Evolutionary conservation across 1,140 invertebrate genomes (phyloP), one percentile per base, ranked within the genome.

Genomic region (Aphaenogaster floridana): DNA sequence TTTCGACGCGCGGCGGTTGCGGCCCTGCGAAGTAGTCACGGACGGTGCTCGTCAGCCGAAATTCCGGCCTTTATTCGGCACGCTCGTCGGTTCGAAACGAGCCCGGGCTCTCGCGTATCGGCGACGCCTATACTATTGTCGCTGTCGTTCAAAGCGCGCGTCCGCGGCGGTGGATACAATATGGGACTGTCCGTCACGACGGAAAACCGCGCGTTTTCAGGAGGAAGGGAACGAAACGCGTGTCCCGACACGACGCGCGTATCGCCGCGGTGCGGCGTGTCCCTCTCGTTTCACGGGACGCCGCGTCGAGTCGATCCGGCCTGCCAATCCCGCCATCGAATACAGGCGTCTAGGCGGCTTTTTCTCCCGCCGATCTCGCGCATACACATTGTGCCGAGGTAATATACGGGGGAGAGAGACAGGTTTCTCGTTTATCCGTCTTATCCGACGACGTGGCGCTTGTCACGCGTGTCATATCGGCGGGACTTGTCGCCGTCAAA

Each of bases 121-220:
- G 69, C 72, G 54, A 66, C 71, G 89, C 80, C 64, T 68, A 68
- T 42, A 69, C 86, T 90, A 91, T 88, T 84, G 61, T 48, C 42
- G 66, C 90, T 88, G 90, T 91, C 88, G 85, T 83, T 91, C 88
- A 77, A 90, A 61, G 39, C 71, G 64, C 48, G 59, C 28, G 63
- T 36, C 54, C 39, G 42, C 42, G 36, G 21, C 52, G 42, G 66
- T n/a, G 63, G 45, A 76, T 59, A 76, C 81, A 88, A 91, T 91
- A 80, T 48, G 69, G 74, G 79, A 86, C 76, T 85, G 91, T 91
- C 88, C 83, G 64, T 91, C 90, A 89, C n/a, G 50, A 66, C 64
- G 86, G 87, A 84, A 80, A 77, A 74, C 50, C 48, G 71, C n/a
- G 86, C 71, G 88, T 87, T 74, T 84, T 61, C 79, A 54, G 52